phyloP scores from a whole-genome alignment of 2,888 invertebrate genomes.

The Metellina segmentata region DNA sequence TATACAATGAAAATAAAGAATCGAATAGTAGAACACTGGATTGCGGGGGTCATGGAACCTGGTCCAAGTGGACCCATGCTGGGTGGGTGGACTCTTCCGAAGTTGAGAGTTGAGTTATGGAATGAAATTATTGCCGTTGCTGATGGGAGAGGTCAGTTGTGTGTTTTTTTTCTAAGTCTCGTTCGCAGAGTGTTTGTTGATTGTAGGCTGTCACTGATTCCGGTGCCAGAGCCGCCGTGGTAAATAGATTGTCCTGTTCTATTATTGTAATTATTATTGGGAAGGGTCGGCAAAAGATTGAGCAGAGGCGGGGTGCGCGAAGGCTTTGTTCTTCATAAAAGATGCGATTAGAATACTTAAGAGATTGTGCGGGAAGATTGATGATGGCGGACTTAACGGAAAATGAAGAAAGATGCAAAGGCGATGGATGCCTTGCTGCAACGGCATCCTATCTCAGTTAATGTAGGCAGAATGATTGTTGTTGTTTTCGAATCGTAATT shows the following conservation, averaged over 20 bases:
- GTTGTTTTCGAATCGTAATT: neutral
- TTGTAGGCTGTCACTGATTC: constrained; percentile 65
- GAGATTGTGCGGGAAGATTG: neutral
- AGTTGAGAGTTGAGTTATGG: neutral
- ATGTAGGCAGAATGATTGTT: neutral
- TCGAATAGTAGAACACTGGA: neutral
- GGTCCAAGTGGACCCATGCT: constrained; percentile 18
- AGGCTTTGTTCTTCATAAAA: constrained; percentile 45
- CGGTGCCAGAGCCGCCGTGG: constrained; percentile 22
- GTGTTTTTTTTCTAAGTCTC: constrained; percentile 22
- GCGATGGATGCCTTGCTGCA: neutral
- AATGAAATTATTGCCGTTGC: constrained; percentile 49
- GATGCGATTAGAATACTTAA: constrained; percentile 40
- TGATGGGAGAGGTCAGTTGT: constrained; percentile 58
- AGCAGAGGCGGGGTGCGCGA: constrained; percentile 39
- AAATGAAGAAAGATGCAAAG: neutral
- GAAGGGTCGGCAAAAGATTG: neutral
- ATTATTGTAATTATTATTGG: constrained; percentile 2
- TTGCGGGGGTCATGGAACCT: constrained; percentile 44
- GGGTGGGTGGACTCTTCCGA: constrained; percentile 66
- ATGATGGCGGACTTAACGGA: neutral
- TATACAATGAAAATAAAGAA: neutral
- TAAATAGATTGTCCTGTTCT: constrained; percentile 41
- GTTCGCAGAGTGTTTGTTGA: constrained; percentile 27
- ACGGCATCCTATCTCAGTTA: neutral